Conservation (phyloP, 2,797 vertebrate genomes). For the Enteromius trimaculatus region DNA sequence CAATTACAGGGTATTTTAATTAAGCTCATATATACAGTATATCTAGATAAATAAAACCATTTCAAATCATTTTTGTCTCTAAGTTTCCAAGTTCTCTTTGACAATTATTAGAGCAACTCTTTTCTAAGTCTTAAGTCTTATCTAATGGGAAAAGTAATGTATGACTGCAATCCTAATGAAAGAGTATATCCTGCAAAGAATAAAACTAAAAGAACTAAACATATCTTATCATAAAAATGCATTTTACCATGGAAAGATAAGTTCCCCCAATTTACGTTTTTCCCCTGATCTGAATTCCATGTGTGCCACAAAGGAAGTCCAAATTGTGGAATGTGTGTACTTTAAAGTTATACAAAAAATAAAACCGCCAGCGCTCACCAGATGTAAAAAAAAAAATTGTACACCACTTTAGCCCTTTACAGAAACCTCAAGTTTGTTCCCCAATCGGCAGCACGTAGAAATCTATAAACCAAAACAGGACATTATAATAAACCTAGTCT, state of each 20-base stretch:
- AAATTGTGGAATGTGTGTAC: conserved; percentile 21
- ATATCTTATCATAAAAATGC: too few species aligned
- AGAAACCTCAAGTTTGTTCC: conserved; percentile 54
- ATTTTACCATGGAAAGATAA: too few species aligned
- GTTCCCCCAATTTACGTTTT: conserved; percentile 28
- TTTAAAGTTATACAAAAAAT: conserved; percentile 18
- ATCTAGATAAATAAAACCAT: too few species aligned
- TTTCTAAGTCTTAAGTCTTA: too few species aligned
- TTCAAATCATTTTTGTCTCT: too few species aligned
- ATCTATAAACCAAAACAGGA: conserved; percentile 60
- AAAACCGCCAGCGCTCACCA: conserved; percentile 19
- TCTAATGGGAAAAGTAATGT: conserved; percentile 12
- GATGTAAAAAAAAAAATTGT: background rate
- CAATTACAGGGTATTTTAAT: too few species aligned
- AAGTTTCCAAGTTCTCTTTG: background rate
- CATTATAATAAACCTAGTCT: conserved; percentile 73
- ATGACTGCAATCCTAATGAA: conserved; percentile 19
- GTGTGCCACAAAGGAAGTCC: conserved; percentile 22
- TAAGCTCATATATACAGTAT: too few species aligned
- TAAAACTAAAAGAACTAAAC: background rate
- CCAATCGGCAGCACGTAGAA: conserved; percentile 60
- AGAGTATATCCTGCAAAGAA: background rate
- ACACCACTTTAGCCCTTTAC: conserved; percentile 51
- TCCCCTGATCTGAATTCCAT: conserved; percentile 21
- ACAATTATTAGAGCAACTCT: background rate